phyloP scores from a whole-genome alignment of 35 echinoderm and acorn worm genomes.

The Ophiothrix spiculata region DNA sequence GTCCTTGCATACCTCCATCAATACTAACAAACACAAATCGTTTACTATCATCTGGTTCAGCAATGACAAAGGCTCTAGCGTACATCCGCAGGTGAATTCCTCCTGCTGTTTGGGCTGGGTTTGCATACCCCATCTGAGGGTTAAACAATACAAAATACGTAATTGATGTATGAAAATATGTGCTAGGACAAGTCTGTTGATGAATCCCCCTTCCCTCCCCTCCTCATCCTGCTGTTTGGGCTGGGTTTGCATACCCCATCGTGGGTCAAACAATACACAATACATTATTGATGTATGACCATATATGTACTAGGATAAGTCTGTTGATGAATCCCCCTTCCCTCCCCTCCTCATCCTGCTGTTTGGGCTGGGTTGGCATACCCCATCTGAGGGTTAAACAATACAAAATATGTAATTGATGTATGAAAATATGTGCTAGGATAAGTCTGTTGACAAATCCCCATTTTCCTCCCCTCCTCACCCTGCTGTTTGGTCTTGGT shows the following conservation, averaged over 20 bases:
- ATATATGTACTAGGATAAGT: too few relatives aligned
- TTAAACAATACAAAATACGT: constrained; percentile 13
- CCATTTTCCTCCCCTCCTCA: too few relatives aligned
- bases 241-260: constrained; percentile 97
- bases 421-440: too few relatives aligned
- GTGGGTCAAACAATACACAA: too few relatives aligned
- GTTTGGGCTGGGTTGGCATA: constrained; percentile 88
- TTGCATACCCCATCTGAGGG: constrained; percentile 93
- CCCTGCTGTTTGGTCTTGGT: constrained; percentile 68
- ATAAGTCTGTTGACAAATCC: constrained; percentile 71
- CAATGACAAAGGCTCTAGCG: constrained; percentile 80
- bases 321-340: constrained; percentile 78
- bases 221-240: constrained; percentile 65
- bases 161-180: too few relatives aligned
- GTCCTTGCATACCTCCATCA: constrained; percentile 89
- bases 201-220: too few relatives aligned
- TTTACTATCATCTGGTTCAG: constrained; percentile 38
- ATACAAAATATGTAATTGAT: too few relatives aligned
- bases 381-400: constrained; percentile 72
- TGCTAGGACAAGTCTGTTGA: too few relatives aligned
- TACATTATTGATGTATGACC: too few relatives aligned
- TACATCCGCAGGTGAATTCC: constrained; percentile 80
- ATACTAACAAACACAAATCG: constrained; percentile 87
- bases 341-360: too few relatives aligned
- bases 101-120: constrained; percentile 71